Evolutionary conservation across 2,113 vertebrate genomes (phyloP), one percentile per base, ranked within the genome.

Genomic region (Anser cygnoides): DNA sequence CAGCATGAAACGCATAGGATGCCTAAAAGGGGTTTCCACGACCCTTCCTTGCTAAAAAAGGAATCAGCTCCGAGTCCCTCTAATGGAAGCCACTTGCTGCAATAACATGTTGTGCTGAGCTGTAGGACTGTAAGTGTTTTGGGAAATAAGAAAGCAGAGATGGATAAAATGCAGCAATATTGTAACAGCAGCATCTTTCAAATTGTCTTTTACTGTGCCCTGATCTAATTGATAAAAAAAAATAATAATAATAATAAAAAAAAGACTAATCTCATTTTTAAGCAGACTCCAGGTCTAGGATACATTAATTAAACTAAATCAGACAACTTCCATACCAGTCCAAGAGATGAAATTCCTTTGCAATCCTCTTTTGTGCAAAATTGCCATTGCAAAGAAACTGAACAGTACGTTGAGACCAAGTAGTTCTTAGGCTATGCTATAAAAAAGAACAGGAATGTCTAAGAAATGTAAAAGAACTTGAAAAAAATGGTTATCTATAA

Each of bases 41-140:
- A 79, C 74, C 29, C 23, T 94, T 97, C 95, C 92, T 84, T 21
- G 76, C 72, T 96, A 96, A 96, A 97, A 95, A 79, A 97, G 96
- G 96, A 95, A 97, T 95, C 86, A 49, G 72, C 89, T 90, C 70
- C 66, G 66, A 89, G 49, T 81, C 91, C 62, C 54, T 95, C 93
- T 98, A 98, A 98, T 98, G 97, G 97, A 98, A 97, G 93, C 72
- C 92, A 90, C 98, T 98, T 98, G 95, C 93, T 97, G 91, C 91
- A 97, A 96, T 97, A 97, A 95, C 73, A 92, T 96, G 93, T 92
- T 50, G 19, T 97, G 96, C 94, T 93, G 85, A 84, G 93, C 87
- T 41, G 17, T 57, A 93, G 86, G 87, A 73, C 76, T 92, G 23
- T 50, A 92, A 96, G 89, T 66, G 61, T 76, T 94, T 95, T 37